These are phyloP conservation scores for Nephila pilipes DNA, from an alignment of 1,140 invertebrate genomes.

Conservation along the genomic window DNA sequence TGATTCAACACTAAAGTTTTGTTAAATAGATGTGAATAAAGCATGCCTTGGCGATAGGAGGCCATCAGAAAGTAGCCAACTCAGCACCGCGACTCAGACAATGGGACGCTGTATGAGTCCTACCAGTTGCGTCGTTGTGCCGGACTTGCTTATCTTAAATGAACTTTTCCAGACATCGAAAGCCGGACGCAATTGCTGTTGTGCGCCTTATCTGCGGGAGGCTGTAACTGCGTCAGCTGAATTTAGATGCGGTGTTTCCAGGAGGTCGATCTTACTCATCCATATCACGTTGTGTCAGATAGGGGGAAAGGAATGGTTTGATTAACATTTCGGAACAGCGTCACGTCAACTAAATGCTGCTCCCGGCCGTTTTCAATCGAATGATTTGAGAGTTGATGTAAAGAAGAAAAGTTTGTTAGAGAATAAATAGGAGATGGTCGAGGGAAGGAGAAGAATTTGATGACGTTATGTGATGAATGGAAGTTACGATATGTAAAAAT, in stretches of 20 bases:
- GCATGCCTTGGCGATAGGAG: background rate
- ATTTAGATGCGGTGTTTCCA: conserved; percentile 35
- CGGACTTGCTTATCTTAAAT: conserved; percentile 53
- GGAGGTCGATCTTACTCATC: background rate
- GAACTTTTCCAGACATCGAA: conserved; percentile 29
- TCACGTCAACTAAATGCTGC: conserved; percentile 27
- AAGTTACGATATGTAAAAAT: too few species aligned
- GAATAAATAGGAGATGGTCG: background rate
- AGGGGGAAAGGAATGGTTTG: background rate
- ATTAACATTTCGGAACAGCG: conserved; percentile 47
- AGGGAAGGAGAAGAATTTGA: background rate
- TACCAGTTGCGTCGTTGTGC: conserved; percentile 14
- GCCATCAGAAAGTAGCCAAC: background rate
- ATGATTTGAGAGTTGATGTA: background rate
- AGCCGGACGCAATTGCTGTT: conserved; percentile 50
- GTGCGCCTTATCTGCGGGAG: conserved; percentile 45
- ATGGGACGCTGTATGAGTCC: background rate
- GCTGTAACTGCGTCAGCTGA: conserved; percentile 52
- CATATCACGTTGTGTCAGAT: conserved; percentile 31
- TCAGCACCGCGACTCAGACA: background rate
- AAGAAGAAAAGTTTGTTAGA: background rate
- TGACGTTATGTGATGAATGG: too few species aligned
- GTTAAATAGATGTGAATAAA: background rate
- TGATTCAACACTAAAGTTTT: background rate
- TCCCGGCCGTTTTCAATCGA: background rate